Evolutionary conservation across 2,888 invertebrate species (phyloP).

Genomic region (Polydrusus pterygomalis): DNA sequence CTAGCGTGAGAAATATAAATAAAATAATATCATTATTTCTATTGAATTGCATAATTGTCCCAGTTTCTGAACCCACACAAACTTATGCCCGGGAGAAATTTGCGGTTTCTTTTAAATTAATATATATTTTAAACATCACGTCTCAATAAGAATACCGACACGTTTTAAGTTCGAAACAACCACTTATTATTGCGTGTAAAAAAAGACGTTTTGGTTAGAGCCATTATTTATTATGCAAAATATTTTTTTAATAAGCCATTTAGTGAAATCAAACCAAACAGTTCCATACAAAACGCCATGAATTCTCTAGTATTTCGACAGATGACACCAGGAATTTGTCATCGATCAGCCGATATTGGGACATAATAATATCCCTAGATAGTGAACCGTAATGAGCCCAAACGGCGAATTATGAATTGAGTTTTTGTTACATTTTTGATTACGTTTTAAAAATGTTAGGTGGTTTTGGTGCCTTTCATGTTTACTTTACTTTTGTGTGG

Average conservation of each 20-base stretch:
- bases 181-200: not conserved
- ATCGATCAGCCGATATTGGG: no score
- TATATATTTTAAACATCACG: slow-evolving; percentile 18
- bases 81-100: slow-evolving; percentile 11
- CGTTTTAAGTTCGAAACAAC: not conserved
- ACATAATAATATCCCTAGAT: no score
- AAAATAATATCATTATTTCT: not conserved
- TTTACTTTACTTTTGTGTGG: no score
- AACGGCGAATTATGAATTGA: no score
- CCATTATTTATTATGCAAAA: not conserved
- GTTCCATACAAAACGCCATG: no score
- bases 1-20: not conserved
- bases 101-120: slow-evolving; percentile 29
- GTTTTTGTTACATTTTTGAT: no score
- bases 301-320: no score
- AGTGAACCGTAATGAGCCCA: no score
- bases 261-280: not conserved
- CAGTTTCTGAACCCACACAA: slow-evolving; percentile 10
- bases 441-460: no score
- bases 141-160: slow-evolving; percentile 26
- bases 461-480: no score
- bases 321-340: no score
- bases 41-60: slow-evolving; percentile 5
- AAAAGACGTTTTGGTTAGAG: not conserved
- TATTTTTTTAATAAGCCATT: not conserved